Base-by-base conservation (phyloP, 1,140 invertebrate genomes). In the Calephelis nemesis region DNA sequence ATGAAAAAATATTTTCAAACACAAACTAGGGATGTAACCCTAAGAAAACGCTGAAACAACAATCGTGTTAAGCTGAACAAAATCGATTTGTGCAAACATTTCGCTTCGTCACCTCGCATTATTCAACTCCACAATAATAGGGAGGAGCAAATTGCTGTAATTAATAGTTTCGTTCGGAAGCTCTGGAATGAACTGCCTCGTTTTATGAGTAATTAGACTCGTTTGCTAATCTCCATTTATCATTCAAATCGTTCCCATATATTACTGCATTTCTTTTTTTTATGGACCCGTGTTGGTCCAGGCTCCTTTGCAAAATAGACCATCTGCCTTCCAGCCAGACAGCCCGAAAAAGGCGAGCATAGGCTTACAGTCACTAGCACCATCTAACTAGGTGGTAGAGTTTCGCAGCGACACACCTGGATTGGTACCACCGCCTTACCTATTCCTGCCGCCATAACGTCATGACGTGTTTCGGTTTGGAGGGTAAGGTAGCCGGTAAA, bases 91-190 rank as follows among this genome's bases (percentile, higher is more conserved):
- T 47, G 39, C 52, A 67, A 54, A 47, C 62, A 30, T 54, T 60
- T 54, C 70, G 62, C 70, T 48, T 39, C 65, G 65, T 71, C 70
- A 68, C 70, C 66, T 62, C 13, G 65, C 65, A 67, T 67, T 67
- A 71, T 71, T 66, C 65, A 45, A 67, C 13, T 54, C 65, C 65
- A 54, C 64, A 67, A 70, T 70, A 63, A 71, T 64, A 54, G 65
- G 65, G 54, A 45, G 40, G 65, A 42, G 48, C 52, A 67, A 60
- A 67, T 67, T 58, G 50, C 50, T 54, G 52, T 67, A 67, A 71
- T 71, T 67, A 67, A 47, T 71, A 71, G 63, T 71, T 71, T 67
- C 47, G 65, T 58, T 67, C 65, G 52, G 40, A 47, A 47, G 52
- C 65, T 58, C 40, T 58, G 65, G 45, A 67, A 67, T 67, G 42